Percentiles rank a stretch among this genome's conserved stretches.
Evolutionary conservation across 2,888 invertebrate species (phyloP).

Genomic region (Mesodorylaimus sp.): DNA sequence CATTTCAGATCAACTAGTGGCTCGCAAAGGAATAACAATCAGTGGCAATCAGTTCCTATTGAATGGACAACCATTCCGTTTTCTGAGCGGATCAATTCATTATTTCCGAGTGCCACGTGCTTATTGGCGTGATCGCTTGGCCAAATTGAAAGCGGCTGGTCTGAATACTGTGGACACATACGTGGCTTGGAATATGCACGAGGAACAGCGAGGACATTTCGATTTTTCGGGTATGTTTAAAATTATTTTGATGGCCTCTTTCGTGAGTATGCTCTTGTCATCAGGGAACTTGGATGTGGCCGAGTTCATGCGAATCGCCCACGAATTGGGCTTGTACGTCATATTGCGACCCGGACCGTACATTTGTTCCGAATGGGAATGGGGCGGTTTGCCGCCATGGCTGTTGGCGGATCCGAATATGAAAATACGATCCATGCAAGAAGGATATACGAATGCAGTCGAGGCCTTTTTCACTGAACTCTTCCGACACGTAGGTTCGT

Average conservation of each 20-base stretch:
- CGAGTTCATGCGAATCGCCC: conserved; percentile 2
- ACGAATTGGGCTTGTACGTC: conserved; percentile 10
- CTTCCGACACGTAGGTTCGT: conserved; percentile 23
- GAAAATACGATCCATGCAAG: conserved; percentile 29
- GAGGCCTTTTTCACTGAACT: conserved; percentile 24
- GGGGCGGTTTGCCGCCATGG: conserved; percentile 59
- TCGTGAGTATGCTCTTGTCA: too few relatives aligned
- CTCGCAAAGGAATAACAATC: too few relatives aligned
- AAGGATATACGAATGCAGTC: conserved; percentile 26
- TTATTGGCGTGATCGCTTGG: conserved; percentile 57
- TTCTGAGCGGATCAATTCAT: conserved; percentile 55
- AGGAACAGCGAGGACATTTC: background rate
- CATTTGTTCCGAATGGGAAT: conserved; percentile 12
- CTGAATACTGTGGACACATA: conserved; percentile 17
- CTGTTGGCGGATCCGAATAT: conserved; percentile 36
- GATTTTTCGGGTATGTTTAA: conserved; percentile 21
- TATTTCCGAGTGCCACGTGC: conserved; percentile 58
- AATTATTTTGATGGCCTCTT: too few relatives aligned
- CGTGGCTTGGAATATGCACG: conserved; percentile 8
- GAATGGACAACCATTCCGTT: conserved; percentile 47
- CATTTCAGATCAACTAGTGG: too few relatives aligned
- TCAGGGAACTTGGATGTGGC: conserved; percentile 9
- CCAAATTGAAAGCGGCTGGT: conserved; percentile 58
- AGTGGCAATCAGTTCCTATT: conserved; percentile 45
- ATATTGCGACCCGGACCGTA: conserved; percentile 12